Evolutionary conservation across 2,888 invertebrate genomes (phyloP), one percentile per base, ranked within the genome.

Genomic region (Synergus laeviventris): DNA sequence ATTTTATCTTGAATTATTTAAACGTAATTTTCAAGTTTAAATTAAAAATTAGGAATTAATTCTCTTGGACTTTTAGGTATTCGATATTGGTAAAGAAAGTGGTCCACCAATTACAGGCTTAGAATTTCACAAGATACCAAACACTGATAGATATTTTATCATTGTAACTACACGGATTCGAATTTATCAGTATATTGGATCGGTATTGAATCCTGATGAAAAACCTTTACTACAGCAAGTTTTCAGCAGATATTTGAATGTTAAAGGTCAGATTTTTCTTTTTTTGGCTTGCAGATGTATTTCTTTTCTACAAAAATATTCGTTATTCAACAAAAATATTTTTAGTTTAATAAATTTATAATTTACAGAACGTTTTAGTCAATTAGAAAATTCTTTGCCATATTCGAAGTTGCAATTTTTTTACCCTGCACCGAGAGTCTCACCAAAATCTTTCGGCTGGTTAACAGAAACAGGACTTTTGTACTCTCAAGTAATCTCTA

Each of bases 121-220:
- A 75, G 95, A 97, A 88, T 96, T 96, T 90, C 95, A 96, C 88
- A 94, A 94, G 87, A 92, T 96, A 77, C 94, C 94, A 14, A 93
- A 93, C 73, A 93, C 94, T 0, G 95, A 94, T 80, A 95, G 94
- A 86, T 97, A 96, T 90, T 94, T 96, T 75, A 94, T 98, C 54
- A 94, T 98, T 81, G 96, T 95, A 3, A 95, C 97, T 0, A 97
- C 98, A 5, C 94, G 96, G 1, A 95, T 94, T 70, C 93, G 96
- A 76, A 91, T 99, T 64, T 98, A 98, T 91, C 97, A 97, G 90
- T 98, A 98, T 88, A 94, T 96, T 80, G 98, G 97, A 1, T 88
- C 89, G 61, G 93, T 94, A 74, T 93, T 95, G 0, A 94, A 94
- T 79, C 91, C 93, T 0, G 96, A 97, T 16, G 97, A 97, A 75